Conservation (phyloP, 2,888 invertebrate species). For the Tyria jacobaeae region DNA sequence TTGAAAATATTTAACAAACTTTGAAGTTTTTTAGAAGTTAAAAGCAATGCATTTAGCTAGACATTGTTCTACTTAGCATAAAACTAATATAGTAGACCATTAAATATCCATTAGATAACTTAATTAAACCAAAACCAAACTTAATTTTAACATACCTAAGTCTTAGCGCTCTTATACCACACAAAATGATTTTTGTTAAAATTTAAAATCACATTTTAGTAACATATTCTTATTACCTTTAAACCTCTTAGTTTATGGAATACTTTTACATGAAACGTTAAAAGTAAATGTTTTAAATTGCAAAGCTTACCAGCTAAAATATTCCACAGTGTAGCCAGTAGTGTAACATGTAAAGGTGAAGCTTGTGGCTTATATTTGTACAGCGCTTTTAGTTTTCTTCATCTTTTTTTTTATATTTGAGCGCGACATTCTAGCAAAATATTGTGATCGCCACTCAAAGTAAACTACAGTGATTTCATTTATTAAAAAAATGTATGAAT, state of each 20-base stretch:
- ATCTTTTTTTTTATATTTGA: not conserved
- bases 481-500: too few relatives aligned
- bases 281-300: conserved; percentile 39
- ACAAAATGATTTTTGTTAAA: not conserved
- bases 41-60: not conserved
- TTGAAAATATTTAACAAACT: too few relatives aligned
- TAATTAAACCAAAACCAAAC: too few relatives aligned
- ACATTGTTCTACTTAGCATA: not conserved
- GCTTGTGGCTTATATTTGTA: not conserved
- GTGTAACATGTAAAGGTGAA: conserved; percentile 8
- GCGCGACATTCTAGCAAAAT: too few relatives aligned
- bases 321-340: conserved; percentile 12
- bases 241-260: not conserved
- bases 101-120: not conserved
- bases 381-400: not conserved
- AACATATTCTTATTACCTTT: conserved; percentile 1
- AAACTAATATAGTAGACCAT: not conserved
- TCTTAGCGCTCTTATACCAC: not conserved
- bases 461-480: not conserved
- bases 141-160: not conserved
- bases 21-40: too few relatives aligned
- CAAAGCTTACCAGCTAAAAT: conserved; percentile 31
- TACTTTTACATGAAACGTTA: conserved; percentile 4
- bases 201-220: not conserved
- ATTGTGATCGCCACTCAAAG: too few relatives aligned